A percentile compares a stretch with the other conserved stretches of the same genome.
Conservation (phyloP, 1,140 invertebrate species). For the Lethocerus indicus region DNA sequence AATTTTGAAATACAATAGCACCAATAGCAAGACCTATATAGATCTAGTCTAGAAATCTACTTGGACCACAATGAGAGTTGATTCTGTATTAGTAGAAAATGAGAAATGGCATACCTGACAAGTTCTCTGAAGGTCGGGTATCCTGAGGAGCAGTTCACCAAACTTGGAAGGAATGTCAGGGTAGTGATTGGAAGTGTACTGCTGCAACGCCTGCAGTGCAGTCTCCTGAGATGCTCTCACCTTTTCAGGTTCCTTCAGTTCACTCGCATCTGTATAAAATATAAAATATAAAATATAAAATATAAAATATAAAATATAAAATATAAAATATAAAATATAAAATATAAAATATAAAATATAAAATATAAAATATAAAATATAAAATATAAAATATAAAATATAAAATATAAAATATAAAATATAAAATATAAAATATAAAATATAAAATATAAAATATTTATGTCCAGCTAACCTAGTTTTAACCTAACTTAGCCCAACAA, state of each 20-base stretch:
- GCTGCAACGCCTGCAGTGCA: constrained; percentile 77
- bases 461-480: no score
- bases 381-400: no score
- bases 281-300: background rate
- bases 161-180: constrained; percentile 86
- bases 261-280: constrained; percentile 55
- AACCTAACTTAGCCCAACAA: no score
- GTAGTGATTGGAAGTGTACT: constrained; percentile 82
- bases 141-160: constrained; percentile 78
- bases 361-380: background rate
- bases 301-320: background rate
- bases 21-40: background rate
- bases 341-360: background rate
- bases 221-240: constrained; percentile 86
- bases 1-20: background rate
- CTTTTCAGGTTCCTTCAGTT: constrained; percentile 78
- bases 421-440: no score
- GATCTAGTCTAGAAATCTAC: background rate
- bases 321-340: background rate
- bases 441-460: no score
- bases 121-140: constrained; percentile 85
- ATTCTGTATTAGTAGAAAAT: background rate
- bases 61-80: background rate
- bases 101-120: constrained; percentile 50
- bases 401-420: no score